Conservation (phyloP, 2,113 vertebrate species). For the Oophaga pumilio region DNA sequence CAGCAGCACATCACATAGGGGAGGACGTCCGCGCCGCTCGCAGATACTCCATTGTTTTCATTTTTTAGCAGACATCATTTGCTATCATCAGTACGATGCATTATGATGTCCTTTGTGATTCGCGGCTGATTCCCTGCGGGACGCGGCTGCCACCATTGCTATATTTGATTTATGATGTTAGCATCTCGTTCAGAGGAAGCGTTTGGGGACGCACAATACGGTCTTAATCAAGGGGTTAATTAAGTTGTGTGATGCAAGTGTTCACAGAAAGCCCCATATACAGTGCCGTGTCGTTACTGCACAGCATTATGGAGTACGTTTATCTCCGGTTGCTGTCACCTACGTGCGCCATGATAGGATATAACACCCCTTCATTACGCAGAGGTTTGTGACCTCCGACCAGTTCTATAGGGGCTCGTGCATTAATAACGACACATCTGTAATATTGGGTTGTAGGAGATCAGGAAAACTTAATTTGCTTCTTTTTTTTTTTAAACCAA, state of each 20-base stretch:
- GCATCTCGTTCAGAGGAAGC: not conserved
- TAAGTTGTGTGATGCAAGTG: slow-evolving; percentile 32
- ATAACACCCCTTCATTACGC: not conserved
- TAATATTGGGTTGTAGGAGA: no score
- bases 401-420: no score
- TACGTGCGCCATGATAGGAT: not conserved
- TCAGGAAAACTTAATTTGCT: not conserved
- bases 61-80: slow-evolving; percentile 17
- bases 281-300: not conserved
- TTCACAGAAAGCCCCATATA: not conserved
- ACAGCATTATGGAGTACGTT: not conserved
- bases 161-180: slow-evolving; percentile 45
- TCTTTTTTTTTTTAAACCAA: not conserved
- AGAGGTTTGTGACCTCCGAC: no score
- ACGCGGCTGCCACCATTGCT: not conserved
- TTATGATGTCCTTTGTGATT: slow-evolving; percentile 34
- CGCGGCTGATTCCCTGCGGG: slow-evolving; percentile 5
- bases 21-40: not conserved
- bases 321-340: not conserved
- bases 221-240: slow-evolving; percentile 42
- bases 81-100: slow-evolving; percentile 13
- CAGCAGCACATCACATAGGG: no score
- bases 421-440: no score
- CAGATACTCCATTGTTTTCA: not conserved
- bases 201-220: slow-evolving; percentile 23